Conservation (phyloP, 23 tunicate genomes). For the Oikopleura dioica region DNA sequence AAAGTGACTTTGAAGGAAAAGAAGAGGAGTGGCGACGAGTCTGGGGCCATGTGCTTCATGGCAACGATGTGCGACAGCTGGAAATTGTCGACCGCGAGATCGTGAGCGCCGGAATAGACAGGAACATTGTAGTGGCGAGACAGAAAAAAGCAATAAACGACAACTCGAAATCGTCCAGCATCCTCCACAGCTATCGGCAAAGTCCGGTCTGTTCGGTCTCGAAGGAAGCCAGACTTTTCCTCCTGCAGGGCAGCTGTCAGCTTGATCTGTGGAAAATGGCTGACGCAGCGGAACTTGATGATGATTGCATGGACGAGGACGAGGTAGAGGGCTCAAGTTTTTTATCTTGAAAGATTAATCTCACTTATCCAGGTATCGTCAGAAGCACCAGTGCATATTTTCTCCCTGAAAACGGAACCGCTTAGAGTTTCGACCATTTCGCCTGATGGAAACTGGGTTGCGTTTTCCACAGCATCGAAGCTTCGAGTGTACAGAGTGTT, state of each 20-base stretch:
- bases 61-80: background rate
- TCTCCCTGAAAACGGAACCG: constrained; percentile 1
- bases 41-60: background rate
- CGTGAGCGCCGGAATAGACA: background rate
- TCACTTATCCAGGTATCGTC: background rate
- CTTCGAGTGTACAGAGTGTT: background rate
- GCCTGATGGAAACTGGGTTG: constrained; percentile 5
- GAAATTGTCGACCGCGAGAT: background rate
- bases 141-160: background rate
- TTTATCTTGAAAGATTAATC: too few species aligned
- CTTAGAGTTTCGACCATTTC: background rate
- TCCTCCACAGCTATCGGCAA: background rate
- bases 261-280: constrained; percentile 7
- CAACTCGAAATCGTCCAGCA: background rate
- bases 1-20: background rate
- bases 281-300: background rate
- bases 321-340: too few species aligned
- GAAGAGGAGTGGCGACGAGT: background rate
- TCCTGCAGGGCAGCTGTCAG: background rate
- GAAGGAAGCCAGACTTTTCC: background rate
- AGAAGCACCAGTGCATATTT: background rate
- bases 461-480: background rate
- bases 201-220: background rate
- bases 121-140: background rate
- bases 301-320: too few species aligned